Base-by-base conservation (phyloP, 2,797 vertebrate genomes). In the Botia kubotai region DNA sequence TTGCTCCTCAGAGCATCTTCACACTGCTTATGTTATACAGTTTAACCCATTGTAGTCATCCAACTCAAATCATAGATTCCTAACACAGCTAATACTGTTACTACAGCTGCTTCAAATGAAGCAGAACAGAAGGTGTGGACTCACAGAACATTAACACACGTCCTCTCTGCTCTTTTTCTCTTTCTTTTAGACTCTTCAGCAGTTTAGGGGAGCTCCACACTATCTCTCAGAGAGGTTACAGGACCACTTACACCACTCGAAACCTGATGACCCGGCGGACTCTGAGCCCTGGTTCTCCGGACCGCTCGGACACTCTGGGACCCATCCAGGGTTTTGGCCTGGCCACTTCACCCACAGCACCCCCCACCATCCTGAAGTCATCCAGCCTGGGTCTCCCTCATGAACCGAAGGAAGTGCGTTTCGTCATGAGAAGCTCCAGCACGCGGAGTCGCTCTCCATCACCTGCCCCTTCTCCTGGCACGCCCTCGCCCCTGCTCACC, bases 121-220 rank as follows among this genome's bases (percentile, higher is more conserved):
- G 23, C 39, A 58, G 72, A 71, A 48, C 79, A 83, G 76, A 73
- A 73, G 33, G 33, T 33, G 19, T 33, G 33, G 33, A 33, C 33
- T 33, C 33, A 33, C 33, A 33, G 29, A 70, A 68, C 33, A 13
- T 10, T 66, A 53, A 79, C 75, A 72, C 66, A 76, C 48, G 23
- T 72, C 62, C 48, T 57, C 33, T 33, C 33, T 33, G 33, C 55
- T 29, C 66, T 83, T 65, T 48, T 17, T n/a, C 53, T 67, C 84
- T 60, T 89, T 90, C 91, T 91, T 82, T 85, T 93, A 99, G 97
- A 96, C 97, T 99, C 95, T 99, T 99, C 96, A 99, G 97, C 95
- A 99, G 97, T 95, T 93, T 99, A 96, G 95, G 97, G 79, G 97
- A 99, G 87, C 97, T 99, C 90, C 97, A 97, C 94, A 95, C 96